Evolutionary conservation across 2,888 invertebrate species (phyloP).

Genomic region (Rhogogaster chlorosoma): DNA sequence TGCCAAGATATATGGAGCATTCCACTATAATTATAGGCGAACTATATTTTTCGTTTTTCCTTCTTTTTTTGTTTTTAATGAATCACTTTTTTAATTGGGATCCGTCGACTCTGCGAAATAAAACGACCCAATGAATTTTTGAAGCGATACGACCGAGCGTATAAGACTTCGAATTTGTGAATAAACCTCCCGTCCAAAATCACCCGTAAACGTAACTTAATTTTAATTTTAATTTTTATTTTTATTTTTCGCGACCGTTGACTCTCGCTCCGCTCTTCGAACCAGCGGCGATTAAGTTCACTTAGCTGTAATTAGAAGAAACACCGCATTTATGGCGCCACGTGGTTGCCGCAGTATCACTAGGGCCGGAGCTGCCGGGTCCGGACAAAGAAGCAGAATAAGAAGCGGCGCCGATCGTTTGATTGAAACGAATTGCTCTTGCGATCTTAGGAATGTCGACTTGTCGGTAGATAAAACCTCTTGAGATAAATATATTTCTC

Average conservation of each 20-base stretch:
- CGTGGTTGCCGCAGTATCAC: constrained; percentile 18
- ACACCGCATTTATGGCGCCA: constrained; percentile 62
- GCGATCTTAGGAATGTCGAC: constrained; percentile 44
- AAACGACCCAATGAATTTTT: too few species aligned
- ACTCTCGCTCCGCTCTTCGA: not conserved
- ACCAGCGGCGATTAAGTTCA: constrained; percentile 61
- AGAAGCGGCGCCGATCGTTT: constrained; percentile 48
- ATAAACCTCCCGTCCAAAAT: not conserved
- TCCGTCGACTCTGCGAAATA: too few species aligned
- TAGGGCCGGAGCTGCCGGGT: not conserved
- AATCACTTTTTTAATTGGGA: too few species aligned
- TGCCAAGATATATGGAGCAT: not conserved
- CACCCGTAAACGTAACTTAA: not conserved
- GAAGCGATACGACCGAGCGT: too few species aligned
- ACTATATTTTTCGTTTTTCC: too few species aligned
- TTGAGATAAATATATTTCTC: constrained; percentile 24
- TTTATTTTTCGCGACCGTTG: not conserved
- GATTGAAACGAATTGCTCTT: constrained; percentile 51
- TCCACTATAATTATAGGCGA: not conserved
- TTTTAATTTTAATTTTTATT: not conserved
- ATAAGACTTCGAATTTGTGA: too few species aligned
- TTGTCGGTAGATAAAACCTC: constrained; percentile 38
- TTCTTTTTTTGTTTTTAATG: too few species aligned
- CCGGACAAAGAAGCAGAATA: constrained; percentile 21
- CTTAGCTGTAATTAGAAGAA: constrained; percentile 70